A percentile compares a stretch with the other conserved stretches of the same genome.
Conservation (phyloP, 1,140 invertebrate genomes). For the Drosophila lacteicornis region DNA sequence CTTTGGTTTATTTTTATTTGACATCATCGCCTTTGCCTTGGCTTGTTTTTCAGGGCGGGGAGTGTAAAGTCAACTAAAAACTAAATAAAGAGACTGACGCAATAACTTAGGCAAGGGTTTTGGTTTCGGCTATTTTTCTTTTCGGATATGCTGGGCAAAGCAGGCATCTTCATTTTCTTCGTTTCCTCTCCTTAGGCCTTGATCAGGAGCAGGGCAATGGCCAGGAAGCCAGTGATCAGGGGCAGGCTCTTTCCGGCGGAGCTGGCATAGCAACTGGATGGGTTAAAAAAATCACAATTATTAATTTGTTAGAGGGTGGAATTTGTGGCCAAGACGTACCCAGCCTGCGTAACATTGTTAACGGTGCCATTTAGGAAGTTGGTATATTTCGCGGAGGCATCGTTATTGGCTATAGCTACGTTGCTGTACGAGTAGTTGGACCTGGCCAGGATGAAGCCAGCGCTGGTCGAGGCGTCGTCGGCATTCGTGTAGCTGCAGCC, state of each 20-base stretch:
- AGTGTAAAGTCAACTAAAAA: slow-evolving; percentile 68
- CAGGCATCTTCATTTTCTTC: not conserved
- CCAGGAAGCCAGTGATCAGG: slow-evolving; percentile 57
- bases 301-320: no score
- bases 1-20: slow-evolving; percentile 45
- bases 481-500: slow-evolving; percentile 60
- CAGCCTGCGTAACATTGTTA: slow-evolving; percentile 29
- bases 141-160: slow-evolving; percentile 3
- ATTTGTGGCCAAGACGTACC: slow-evolving; percentile 32
- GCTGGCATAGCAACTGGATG: slow-evolving; percentile 29
- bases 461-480: slow-evolving; percentile 3
- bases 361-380: slow-evolving; percentile 36
- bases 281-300: not conserved
- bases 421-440: not conserved
- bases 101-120: slow-evolving; percentile 40
- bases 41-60: slow-evolving; percentile 8
- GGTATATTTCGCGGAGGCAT: slow-evolving; percentile 12
- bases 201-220: slow-evolving; percentile 58
- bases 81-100: slow-evolving; percentile 72
- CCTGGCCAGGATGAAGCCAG: slow-evolving; percentile 55
- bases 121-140: slow-evolving; percentile 16
- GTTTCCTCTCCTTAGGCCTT: slow-evolving; percentile 34
- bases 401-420: slow-evolving; percentile 17
- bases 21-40: slow-evolving; percentile 42
- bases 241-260: slow-evolving; percentile 48